These are phyloP conservation scores for Onthophagus sagittarius DNA, from an alignment of 2,888 invertebrate genomes.

Conservation along the genomic window DNA sequence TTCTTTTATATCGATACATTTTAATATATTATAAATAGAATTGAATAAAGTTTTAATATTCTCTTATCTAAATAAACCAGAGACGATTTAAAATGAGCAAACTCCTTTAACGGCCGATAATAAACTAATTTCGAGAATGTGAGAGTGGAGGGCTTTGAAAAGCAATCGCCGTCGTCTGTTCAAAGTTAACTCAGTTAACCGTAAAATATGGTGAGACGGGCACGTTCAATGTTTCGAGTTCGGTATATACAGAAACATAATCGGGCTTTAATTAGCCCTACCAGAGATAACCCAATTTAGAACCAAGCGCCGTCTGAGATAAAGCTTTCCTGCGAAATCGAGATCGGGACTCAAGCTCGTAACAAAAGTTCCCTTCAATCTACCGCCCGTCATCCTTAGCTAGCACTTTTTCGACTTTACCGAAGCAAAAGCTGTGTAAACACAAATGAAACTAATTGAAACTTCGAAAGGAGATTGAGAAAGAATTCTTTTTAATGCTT, in stretches of 20 bases:
- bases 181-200: slow-evolving; percentile 39
- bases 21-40: too few relatives aligned
- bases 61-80: too few relatives aligned
- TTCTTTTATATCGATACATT: too few relatives aligned
- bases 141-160: not conserved
- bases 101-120: too few relatives aligned
- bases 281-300: slow-evolving; percentile 22
- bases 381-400: not conserved
- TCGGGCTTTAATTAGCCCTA: slow-evolving; percentile 25
- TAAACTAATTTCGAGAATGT: too few relatives aligned
- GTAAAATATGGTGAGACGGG: slow-evolving; percentile 32
- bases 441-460: slow-evolving; percentile 24
- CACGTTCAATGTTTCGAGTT: not conserved
- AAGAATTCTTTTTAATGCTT: not conserved
- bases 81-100: too few relatives aligned
- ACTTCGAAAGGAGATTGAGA: not conserved
- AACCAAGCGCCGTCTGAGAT: not conserved
- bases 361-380: slow-evolving; percentile 10
- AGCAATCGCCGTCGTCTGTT: not conserved
- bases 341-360: not conserved
- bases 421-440: slow-evolving; percentile 18
- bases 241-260: slow-evolving; percentile 18
- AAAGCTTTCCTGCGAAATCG: slow-evolving; percentile 15
- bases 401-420: not conserved
- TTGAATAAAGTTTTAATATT: too few relatives aligned